A percentile compares a stretch with the other conserved stretches of the same genome.
Evolutionary conservation across 2,113 vertebrate species (phyloP).

Genomic region (Benitochromis conjunctus): DNA sequence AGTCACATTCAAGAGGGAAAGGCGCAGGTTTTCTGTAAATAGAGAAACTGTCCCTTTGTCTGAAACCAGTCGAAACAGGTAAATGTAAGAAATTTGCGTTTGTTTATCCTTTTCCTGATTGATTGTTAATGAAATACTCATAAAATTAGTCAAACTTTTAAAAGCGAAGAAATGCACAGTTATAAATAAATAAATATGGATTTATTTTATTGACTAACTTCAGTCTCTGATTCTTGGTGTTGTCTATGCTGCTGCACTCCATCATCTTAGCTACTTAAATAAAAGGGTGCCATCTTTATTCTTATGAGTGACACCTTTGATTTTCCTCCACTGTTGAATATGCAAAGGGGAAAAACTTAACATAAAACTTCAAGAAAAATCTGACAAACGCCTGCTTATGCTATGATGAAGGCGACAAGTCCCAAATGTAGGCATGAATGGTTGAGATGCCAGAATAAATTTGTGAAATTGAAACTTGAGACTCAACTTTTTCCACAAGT

Average conservation of each 20-base stretch:
- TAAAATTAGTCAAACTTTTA: neutral
- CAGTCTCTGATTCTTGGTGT: neutral
- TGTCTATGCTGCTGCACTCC: neutral
- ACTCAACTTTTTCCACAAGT: neutral
- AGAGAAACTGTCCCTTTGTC: neutral
- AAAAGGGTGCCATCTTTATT: neutral
- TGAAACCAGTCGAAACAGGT: neutral
- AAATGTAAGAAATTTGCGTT: neutral
- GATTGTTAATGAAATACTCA: neutral
- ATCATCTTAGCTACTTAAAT: neutral
- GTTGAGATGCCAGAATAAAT: neutral
- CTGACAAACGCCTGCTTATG: accelerated
- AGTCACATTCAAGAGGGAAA: neutral
- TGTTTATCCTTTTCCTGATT: neutral
- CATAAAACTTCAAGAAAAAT: neutral
- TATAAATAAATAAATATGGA: neutral
- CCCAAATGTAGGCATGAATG: neutral
- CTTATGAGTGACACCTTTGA: neutral
- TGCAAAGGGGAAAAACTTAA: neutral
- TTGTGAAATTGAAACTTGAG: neutral
- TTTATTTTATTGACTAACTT: neutral
- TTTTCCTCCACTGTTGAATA: neutral
- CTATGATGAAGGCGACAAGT: neutral
- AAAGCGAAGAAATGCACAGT: neutral
- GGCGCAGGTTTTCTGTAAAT: neutral